Evolutionary conservation across 2,888 invertebrate species (phyloP), one percentile per base, ranked within the genome.

Genomic region (Ptilodon capucinus): DNA sequence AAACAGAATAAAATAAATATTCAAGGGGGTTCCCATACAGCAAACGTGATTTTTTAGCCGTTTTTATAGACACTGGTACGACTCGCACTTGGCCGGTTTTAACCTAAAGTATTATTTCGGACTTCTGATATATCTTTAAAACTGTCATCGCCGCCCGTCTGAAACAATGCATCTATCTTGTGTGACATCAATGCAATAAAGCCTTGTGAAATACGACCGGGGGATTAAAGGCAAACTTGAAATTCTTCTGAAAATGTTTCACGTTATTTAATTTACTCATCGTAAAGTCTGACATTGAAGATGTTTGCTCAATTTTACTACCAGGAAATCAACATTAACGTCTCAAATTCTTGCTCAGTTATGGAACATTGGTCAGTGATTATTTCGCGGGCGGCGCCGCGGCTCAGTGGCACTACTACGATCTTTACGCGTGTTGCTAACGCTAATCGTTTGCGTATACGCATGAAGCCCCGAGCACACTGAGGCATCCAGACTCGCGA

Each of bases 251-350:
- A 56, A 61, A 68, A 69, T 49, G 65, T 64, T 69, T 71, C 64
- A 53, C 60, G 64, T 74, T 76, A 76, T 79, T 80, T 76, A 76
- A 83, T 85, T 81, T 79, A 71, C 68, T 71, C 73, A 60, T 81
- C 83, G 75, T 89, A 86, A 88, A 86, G 61, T 76, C 70, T 85
- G 87, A 78, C 89, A 88, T 90, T 89, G 89, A 81, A 71, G 77
- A 70, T 78, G 81, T 86, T 85, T 76, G 80, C 76, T 78, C 76
- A 76, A 71, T 76, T 86, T 87, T 83, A 86, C 77, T 73, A 76
- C 75, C 79, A 77, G 86, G 86, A 86, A 87, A 82, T 81, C 69
- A 77, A 76, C 74, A 71, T 68, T 70, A 73, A 62, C 68, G 66
- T 74, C 71, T 13, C 70, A 77, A 73, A 81, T 74, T 73, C 71